Evolutionary conservation across 1,140 invertebrate genomes (phyloP), one percentile per base, ranked within the genome.

Genomic region (Diplogasteroides magnus): DNA sequence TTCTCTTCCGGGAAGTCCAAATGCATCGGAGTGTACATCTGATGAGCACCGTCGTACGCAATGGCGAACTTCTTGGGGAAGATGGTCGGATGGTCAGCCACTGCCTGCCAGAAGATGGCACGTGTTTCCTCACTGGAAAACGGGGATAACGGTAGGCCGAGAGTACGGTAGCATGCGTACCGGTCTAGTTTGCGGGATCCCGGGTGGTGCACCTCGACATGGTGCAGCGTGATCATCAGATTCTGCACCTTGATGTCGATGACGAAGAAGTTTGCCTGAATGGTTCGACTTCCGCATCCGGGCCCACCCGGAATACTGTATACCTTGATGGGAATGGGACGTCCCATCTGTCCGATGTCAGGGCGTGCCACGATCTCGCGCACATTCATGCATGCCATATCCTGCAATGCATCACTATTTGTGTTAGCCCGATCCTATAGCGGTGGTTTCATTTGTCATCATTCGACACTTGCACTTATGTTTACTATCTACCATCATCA

Each of bases 21-120:
- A 25, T 74, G 32, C 23, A 64, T 64, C 15, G 61, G 37, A 3
- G 74, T 65, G 32, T 77, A 77, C 25, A 77, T 56, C 59, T 75
- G 73, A 31, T 75, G 76, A 29, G 65, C 68, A 23, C 76, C 76
- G 55, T 77, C 76, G 56, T 69, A 77, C 14, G 76, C 76, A 32
- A 77, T 29, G 2, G 62, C 73, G 61, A 55, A 77, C 48, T 60
- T 68, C 29, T 77, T 75, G 28, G 59, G 55, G 73, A 77, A 78
- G 32, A 76, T 64, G 28, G 61, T 19, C 2, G 58, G 77, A 57
- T 76, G 32, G 29, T 64, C 57, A 14, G 65, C 48, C 14, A 77
- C 74, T 29, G 58, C 64, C 19, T 69, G 64, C 76, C 76, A 77
- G 66, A 77, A 77, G 59, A 77, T 76, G 48, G 59, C 61, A 25